Conservation (phyloP, 2,113 vertebrate genomes). For the Oreocharis arfaki region DNA sequence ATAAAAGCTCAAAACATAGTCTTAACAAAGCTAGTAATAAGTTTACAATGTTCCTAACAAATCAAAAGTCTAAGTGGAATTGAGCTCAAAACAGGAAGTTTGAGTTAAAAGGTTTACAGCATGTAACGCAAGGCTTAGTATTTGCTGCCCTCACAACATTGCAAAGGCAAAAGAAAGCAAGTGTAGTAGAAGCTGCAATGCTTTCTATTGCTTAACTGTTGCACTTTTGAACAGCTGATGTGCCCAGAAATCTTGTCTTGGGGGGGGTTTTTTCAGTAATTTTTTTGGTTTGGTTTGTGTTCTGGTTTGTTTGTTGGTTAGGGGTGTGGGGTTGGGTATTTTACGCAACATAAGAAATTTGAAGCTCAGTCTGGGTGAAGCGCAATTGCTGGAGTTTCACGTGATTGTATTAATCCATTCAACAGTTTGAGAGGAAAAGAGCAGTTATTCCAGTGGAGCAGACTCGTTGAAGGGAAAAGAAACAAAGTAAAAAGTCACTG, state of each 20-base stretch:
- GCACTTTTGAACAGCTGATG: neutral
- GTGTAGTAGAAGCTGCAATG: neutral
- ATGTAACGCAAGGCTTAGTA: neutral
- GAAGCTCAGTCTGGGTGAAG: neutral
- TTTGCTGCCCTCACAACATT: neutral
- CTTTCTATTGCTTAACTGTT: neutral
- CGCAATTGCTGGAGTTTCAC: neutral
- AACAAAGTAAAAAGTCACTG: neutral
- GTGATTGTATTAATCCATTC: neutral
- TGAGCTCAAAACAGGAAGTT: neutral
- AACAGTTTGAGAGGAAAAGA: neutral
- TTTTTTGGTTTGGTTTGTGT: neutral
- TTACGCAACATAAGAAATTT: neutral
- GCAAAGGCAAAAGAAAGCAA: neutral
- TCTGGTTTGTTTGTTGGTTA: neutral
- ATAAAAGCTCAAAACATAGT: neutral
- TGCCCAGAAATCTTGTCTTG: neutral
- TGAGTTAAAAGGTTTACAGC: neutral
- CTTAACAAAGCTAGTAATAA: neutral
- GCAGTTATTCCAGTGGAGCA: neutral
- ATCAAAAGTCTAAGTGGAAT: neutral
- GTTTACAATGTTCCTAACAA: neutral
- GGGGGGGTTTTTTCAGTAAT: too few species aligned
- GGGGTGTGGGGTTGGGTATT: neutral
- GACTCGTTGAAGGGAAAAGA: neutral